These are phyloP conservation scores for Psittacus erithacus DNA, from an alignment of 2,113 vertebrate species.

Conservation along the genomic window DNA sequence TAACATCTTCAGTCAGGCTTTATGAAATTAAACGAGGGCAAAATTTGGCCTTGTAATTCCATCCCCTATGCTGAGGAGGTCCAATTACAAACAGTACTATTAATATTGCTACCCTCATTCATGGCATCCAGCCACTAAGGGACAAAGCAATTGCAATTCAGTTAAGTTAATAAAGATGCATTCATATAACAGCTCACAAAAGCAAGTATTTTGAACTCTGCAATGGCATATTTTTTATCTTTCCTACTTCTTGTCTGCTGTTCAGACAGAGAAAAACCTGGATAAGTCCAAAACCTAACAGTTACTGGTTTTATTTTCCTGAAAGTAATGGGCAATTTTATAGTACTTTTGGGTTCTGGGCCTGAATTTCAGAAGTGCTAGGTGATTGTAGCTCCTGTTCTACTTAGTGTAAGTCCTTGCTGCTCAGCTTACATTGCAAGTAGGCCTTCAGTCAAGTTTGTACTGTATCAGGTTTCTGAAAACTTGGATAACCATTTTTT, in stretches of 20 bases:
- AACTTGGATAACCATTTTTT: neutral
- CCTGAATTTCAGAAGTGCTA: neutral
- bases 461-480: neutral
- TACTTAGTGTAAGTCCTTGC: neutral
- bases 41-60: neutral
- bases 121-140: neutral
- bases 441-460: neutral
- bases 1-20: neutral
- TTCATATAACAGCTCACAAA: neutral
- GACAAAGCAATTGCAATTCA: neutral
- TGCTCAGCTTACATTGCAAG: neutral
- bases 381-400: neutral
- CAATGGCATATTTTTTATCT: neutral
- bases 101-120: neutral
- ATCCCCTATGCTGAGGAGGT: neutral
- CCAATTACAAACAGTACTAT: neutral
- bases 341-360: neutral
- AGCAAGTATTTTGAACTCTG: neutral
- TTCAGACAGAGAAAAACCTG: neutral
- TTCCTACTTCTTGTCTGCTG: neutral
- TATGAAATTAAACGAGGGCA: conserved; percentile 8
- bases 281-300: neutral
- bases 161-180: neutral
- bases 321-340: neutral
- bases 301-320: neutral